Conservation (phyloP, 1,140 invertebrate species). For the Drosophila truncata region DNA sequence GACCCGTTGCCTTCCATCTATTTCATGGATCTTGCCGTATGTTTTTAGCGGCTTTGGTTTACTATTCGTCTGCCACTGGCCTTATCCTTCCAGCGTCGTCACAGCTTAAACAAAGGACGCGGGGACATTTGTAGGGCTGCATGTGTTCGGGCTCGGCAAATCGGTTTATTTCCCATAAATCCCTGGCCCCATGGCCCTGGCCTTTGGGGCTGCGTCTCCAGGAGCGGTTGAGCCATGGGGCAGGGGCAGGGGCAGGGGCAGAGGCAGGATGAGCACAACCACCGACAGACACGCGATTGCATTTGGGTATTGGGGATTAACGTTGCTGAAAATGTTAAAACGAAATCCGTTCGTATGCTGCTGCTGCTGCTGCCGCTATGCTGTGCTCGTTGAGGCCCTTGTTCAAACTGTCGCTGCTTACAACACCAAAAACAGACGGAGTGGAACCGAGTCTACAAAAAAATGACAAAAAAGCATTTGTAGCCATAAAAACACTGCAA, state of each 20-base stretch:
- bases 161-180: slow-evolving; percentile 64
- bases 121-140: slow-evolving; percentile 55
- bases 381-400: slow-evolving; percentile 59
- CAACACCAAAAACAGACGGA: slow-evolving; percentile 44
- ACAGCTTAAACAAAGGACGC: slow-evolving; percentile 43
- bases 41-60: slow-evolving; percentile 21
- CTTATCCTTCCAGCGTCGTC: slow-evolving; percentile 21
- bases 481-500: slow-evolving; percentile 82
- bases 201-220: slow-evolving; percentile 49
- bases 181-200: slow-evolving; percentile 43
- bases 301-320: slow-evolving; percentile 84
- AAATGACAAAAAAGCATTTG: slow-evolving; percentile 75
- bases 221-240: background rate
- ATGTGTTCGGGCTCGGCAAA: slow-evolving; percentile 22
- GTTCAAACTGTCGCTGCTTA: slow-evolving; percentile 76
- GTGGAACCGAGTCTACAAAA: slow-evolving; percentile 27
- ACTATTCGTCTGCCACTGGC: background rate
- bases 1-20: background rate
- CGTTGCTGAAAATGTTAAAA: slow-evolving; percentile 81
- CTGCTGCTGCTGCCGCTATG: slow-evolving; percentile 1
- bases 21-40: slow-evolving; percentile 12
- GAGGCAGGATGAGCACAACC: slow-evolving; percentile 27
- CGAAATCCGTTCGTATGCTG: slow-evolving; percentile 77
- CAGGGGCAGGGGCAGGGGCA: background rate
- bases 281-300: slow-evolving; percentile 73